phyloP scores from a whole-genome alignment of 53 echinoderm and acorn worm species.

The Crossaster papposus region DNA sequence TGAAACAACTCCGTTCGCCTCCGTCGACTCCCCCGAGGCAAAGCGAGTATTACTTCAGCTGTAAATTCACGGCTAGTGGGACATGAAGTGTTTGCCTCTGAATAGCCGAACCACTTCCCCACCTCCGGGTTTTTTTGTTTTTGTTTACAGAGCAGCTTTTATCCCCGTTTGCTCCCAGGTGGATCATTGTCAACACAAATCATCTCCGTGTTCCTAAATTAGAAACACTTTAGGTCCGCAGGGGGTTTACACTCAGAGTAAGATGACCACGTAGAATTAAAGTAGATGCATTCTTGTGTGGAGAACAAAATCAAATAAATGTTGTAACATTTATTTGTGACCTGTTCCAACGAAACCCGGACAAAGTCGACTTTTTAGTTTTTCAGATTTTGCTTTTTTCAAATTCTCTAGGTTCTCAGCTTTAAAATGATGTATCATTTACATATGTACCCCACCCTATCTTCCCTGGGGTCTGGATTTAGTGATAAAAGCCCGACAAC shows the following conservation, averaged over 20 bases:
- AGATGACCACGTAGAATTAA: background rate
- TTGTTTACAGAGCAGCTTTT: no score
- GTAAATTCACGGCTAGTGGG: conserved; percentile 16
- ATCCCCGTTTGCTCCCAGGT: conserved; percentile 7
- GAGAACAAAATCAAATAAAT: background rate
- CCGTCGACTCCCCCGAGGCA: conserved; percentile 3
- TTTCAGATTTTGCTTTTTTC: no score
- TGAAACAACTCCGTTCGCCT: background rate
- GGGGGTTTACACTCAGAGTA: background rate
- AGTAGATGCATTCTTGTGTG: background rate
- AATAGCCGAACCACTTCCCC: background rate
- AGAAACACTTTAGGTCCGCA: conserved; percentile 17
- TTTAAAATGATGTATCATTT: no score
- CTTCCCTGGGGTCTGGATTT: no score
- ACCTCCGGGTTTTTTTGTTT: background rate
- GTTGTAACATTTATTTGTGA: no score
- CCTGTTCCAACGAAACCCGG: no score
- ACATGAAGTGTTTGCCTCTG: background rate
- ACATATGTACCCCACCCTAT: no score
- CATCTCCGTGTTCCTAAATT: conserved; percentile 7
- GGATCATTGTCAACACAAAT: conserved; percentile 47
- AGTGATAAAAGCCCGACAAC: no score
- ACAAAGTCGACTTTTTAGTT: no score
- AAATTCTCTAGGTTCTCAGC: no score
- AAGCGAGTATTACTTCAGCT: conserved; percentile 34